Evolutionary conservation across 2,888 invertebrate species (phyloP), one percentile per base, ranked within the genome.

Genomic region (Thyatira batis): DNA sequence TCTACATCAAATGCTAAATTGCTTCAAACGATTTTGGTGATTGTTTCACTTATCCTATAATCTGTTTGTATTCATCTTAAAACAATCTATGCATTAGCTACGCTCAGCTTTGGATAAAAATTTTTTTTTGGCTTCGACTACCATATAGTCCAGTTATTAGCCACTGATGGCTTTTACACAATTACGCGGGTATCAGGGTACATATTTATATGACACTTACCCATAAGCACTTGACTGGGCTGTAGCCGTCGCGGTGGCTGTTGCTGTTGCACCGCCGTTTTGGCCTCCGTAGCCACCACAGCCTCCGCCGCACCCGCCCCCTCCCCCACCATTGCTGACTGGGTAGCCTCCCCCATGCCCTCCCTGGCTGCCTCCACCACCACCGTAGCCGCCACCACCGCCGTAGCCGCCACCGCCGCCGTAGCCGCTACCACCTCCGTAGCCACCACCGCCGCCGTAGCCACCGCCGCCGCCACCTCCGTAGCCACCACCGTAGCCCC

Each of bases 261-360:
- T 57, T 53, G 3, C 65, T 61, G 4, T 61, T 62, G 45, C 27
- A 3, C 63, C 55, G 4, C 61, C 55, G 4, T 60, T 60, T 3
- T 66, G 58, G 1, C 63, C 61, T 9, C 62, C 62, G 27, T 55
- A 39, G n/a, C 69, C 67, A 0, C 58, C 57, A 11, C 61, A 53
- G 17, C 53, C 49, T 2, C 71, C 70, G 2, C 57, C 53, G 3
- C 59, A 48, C 2, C 61, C 63, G 6, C 65, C 62, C 9, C 67
- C 65, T 0, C 63, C 61, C 2, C 59, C 55, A 6, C 65, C 57
- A 4, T 66, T 64, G 8, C 63, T 65, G 0, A 67, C 65, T 0
- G 71, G 62, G 4, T 65, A 57, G 1, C 71, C 67, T 0, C 69
- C 65, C 1, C 66, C 63, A 0, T n/a, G n/a, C n/a, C n/a, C n/a